Evolutionary conservation across 2,888 invertebrate species (phyloP), one percentile per base, ranked within the genome.

Genomic region (Agriotes lineatus): DNA sequence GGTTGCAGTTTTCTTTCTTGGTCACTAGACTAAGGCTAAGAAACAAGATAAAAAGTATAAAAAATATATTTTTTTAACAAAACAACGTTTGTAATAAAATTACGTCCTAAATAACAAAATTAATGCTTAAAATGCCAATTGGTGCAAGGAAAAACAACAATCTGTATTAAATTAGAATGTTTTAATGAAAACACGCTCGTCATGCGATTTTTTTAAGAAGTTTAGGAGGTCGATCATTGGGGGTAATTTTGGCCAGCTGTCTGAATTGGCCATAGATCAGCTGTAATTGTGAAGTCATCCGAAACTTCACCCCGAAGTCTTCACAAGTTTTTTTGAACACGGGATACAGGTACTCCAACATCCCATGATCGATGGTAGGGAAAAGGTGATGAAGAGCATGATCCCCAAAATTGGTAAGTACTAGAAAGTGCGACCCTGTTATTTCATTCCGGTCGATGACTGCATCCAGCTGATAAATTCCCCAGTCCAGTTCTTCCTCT

Each of bases 311-410:
- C 7, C 88, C 87, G 76, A 90, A 93, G 75, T 93, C 90, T 33
- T 87, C 82, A 74, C 91, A 90, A 22, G 90, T 91, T 71, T 90
- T 85, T 6, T 88, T 74, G 10, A 91, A 86, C 0, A 87, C 86
- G 0, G 91, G 89, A 78, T 91, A 88, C 2, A 94, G 84, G 56
- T 90, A 87, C 6, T 88, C 87, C 9, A 95, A 82, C 65, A 91
- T 88, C 0, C 89, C 90, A 77, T 95, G 94, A 80, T 95, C 95
- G 22, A 95, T 76, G 0, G 93, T 92, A 0, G 95, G 95, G 75
- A 95, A 91, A 16, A 95, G 84, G 82, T 95, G 95, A 81, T 95
- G 95, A 1, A 95, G 84, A 0, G 88, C 87, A 79, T 95, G 95
- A 68, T 92, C 90, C 0, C 95, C 95, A 76, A 93, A 95, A 69